phyloP scores from a whole-genome alignment of 2,797 vertebrate species.

The Anguilla megastoma region DNA sequence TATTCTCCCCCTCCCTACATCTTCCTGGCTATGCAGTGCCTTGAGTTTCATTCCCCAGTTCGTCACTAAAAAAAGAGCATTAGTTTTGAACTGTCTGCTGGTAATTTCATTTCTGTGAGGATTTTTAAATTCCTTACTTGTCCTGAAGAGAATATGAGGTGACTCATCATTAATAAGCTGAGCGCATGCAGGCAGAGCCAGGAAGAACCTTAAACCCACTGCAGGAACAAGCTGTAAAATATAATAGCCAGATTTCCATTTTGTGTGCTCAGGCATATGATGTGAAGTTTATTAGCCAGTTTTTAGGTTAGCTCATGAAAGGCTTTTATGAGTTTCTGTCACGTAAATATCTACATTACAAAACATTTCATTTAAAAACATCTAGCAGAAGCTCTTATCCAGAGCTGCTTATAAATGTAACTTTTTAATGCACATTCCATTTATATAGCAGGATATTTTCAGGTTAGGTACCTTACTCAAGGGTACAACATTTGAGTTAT shows the following conservation, averaged over 20 bases:
- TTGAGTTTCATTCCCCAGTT: neutral
- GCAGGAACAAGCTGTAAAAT: neutral
- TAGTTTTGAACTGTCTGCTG: neutral
- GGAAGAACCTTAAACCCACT: constrained; percentile 5
- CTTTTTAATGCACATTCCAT: neutral
- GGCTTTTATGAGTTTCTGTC: too few relatives aligned
- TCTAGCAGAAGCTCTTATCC: too few relatives aligned
- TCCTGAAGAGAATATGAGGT: neutral
- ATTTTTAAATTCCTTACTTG: neutral
- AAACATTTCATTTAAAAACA: too few relatives aligned
- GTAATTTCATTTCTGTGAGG: neutral
- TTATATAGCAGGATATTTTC: too few relatives aligned
- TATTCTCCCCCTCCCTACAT: too few relatives aligned
- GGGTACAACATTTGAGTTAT: too few relatives aligned
- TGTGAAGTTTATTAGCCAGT: too few relatives aligned
- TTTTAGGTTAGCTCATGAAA: too few relatives aligned
- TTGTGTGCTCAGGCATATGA: neutral
- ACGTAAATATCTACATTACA: too few relatives aligned
- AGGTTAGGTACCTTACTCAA: too few relatives aligned
- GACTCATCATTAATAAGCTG: neutral
- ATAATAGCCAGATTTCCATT: neutral
- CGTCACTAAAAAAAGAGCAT: neutral
- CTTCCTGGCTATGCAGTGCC: neutral
- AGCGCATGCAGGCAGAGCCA: neutral
- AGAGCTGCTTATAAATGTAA: neutral